Percentiles rank a stretch among this genome's conserved stretches.
Evolutionary conservation across 1,140 invertebrate species (phyloP).

Genomic region (Chelonus insularis): DNA sequence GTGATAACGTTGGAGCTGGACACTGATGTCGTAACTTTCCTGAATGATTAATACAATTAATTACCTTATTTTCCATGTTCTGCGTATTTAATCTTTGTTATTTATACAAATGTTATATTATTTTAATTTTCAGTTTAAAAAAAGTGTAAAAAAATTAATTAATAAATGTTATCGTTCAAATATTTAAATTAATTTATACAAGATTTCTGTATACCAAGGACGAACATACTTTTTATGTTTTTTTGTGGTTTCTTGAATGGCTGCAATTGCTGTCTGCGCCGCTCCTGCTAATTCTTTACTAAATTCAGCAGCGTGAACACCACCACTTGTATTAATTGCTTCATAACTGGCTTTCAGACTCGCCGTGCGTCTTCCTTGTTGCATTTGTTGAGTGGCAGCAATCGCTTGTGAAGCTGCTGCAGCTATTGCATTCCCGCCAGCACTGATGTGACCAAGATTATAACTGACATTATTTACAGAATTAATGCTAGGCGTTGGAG

Average conservation of each 20-base stretch:
- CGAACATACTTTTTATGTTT: conserved; percentile 67
- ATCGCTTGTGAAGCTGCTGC: conserved; percentile 95
- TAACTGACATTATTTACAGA: conserved; percentile 63
- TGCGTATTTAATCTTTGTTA: neutral
- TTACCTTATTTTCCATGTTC: neutral
- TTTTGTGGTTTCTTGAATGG: conserved; percentile 69
- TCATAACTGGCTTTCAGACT: conserved; percentile 94
- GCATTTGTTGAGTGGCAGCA: conserved; percentile 95
- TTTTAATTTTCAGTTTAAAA: too few species aligned
- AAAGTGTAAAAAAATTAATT: neutral
- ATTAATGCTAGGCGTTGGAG: conserved; percentile 52
- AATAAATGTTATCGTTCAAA: conserved; percentile 14
- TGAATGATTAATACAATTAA: conserved; percentile 32
- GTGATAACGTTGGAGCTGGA: conserved; percentile 53
- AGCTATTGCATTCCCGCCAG: conserved; percentile 85
- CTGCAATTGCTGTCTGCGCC: conserved; percentile 77
- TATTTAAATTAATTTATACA: neutral
- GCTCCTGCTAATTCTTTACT: conserved; percentile 75
- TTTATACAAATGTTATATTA: too few species aligned
- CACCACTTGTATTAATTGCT: conserved; percentile 72
- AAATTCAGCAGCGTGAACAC: conserved; percentile 60
- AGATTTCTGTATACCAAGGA: neutral
- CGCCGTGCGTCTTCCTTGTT: conserved; percentile 89
- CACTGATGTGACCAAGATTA: conserved; percentile 72
- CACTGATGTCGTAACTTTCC: conserved; percentile 53